These are phyloP conservation scores for Turritopsis dohrnii DNA, from an alignment of 30 jellyfish, hydroid and myxozoan genomes.

Conservation along the genomic window DNA sequence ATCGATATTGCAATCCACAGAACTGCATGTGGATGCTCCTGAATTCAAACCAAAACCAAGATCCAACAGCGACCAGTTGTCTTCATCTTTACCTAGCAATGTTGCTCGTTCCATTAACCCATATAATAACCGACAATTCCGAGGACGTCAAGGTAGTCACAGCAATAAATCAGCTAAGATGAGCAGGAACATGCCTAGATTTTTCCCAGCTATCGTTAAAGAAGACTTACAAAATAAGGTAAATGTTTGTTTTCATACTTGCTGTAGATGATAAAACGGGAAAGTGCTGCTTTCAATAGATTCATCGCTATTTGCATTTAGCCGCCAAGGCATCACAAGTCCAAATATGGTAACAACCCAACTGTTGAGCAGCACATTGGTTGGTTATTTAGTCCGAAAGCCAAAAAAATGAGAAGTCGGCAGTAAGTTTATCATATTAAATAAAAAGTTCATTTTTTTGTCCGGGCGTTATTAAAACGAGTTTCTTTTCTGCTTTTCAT, in stretches of 20 bases:
- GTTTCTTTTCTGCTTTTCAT: neutral
- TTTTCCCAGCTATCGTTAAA: conserved; percentile 80
- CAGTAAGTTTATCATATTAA: conserved; percentile 25
- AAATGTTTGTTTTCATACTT: neutral
- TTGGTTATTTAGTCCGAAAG: conserved; percentile 84
- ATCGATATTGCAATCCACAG: conserved; percentile 47
- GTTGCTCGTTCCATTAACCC: conserved; percentile 43
- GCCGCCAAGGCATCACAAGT: conserved; percentile 91
- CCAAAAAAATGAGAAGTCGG: conserved; percentile 23
- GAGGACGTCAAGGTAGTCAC: conserved; percentile 11
- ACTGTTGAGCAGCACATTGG: conserved; percentile 97
- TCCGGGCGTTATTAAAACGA: neutral
- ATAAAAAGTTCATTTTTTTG: neutral
- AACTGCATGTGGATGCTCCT: conserved; percentile 63
- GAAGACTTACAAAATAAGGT: conserved; percentile 73
- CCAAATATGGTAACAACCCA: conserved; percentile 91
- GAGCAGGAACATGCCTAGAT: conserved; percentile 43
- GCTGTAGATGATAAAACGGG: neutral
- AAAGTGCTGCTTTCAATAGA: neutral
- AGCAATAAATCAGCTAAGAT: conserved; percentile 11
- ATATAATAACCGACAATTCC: conserved; percentile 35
- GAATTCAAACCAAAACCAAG: conserved; percentile 90
- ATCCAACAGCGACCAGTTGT: conserved; percentile 42
- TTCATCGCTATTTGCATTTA: neutral
- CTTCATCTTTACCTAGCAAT: conserved; percentile 71